Conservation (phyloP, 2,113 vertebrate species). For the Rattus rattus region DNA sequence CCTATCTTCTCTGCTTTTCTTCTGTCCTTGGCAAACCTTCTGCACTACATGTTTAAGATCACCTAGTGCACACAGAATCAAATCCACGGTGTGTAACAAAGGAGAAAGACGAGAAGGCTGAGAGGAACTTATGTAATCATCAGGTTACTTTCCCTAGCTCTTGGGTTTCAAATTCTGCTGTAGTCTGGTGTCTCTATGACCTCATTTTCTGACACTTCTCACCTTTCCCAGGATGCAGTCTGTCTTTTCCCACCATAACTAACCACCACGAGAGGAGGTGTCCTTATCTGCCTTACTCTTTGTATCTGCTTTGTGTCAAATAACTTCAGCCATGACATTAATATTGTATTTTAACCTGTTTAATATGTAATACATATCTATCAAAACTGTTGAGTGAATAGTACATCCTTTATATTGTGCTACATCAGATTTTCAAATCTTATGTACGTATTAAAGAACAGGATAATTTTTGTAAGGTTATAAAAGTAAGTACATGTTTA, state of each 20-base stretch:
- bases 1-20: background rate
- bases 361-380: background rate
- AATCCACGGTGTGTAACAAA: background rate
- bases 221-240: background rate
- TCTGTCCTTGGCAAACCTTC: background rate
- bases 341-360: background rate
- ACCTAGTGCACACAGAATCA: background rate
- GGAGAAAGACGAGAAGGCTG: background rate
- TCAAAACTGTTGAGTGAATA: constrained; percentile 24
- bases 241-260: background rate
- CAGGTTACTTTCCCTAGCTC: background rate
- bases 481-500: background rate
- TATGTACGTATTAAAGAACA: background rate
- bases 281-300: background rate
- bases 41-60: background rate
- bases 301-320: background rate
- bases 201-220: background rate
- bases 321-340: background rate
- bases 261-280: background rate
- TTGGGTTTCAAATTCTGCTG: background rate
- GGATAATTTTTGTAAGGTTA: background rate
- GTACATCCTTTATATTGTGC: background rate
- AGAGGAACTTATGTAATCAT: background rate
- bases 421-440: constrained; percentile 27
- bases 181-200: background rate